phyloP scores from a whole-genome alignment of 2,113 vertebrate species.

The Dryoscopus gambensis region DNA sequence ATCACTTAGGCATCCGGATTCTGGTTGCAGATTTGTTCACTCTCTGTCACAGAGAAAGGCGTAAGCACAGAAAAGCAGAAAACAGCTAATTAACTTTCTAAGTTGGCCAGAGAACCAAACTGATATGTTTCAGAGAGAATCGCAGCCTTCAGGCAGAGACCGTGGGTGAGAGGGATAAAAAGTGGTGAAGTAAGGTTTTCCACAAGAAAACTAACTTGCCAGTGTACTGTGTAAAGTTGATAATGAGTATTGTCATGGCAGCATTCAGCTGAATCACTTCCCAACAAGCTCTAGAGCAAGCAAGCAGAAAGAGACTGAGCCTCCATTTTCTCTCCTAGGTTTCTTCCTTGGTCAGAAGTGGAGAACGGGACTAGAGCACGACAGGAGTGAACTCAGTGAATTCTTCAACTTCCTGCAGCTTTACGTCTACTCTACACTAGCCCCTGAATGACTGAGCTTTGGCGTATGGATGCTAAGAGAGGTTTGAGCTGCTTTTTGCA shows the following conservation, averaged over 20 bases:
- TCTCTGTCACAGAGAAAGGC: background rate
- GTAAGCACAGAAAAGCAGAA: background rate
- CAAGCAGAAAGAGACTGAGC: background rate
- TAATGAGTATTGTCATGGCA: background rate
- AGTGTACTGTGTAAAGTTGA: background rate
- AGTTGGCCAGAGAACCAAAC: background rate
- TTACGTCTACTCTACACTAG: background rate
- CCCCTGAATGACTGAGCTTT: background rate
- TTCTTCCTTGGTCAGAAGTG: background rate
- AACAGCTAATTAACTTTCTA: conserved; percentile 21
- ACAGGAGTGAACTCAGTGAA: background rate
- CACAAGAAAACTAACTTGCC: background rate
- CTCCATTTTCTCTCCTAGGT: background rate
- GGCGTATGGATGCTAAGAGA: background rate
- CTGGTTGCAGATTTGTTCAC: background rate
- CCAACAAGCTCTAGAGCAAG: background rate
- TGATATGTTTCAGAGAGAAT: background rate
- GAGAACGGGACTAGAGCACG: background rate
- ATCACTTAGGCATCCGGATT: background rate
- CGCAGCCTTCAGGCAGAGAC: background rate
- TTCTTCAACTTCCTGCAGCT: background rate
- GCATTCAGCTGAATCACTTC: background rate
- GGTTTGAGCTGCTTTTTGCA: background rate
- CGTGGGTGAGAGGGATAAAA: background rate
- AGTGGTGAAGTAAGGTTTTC: background rate